Conservation (phyloP, 2,797 vertebrate genomes). For the Myoxocephalus aenaeus region DNA sequence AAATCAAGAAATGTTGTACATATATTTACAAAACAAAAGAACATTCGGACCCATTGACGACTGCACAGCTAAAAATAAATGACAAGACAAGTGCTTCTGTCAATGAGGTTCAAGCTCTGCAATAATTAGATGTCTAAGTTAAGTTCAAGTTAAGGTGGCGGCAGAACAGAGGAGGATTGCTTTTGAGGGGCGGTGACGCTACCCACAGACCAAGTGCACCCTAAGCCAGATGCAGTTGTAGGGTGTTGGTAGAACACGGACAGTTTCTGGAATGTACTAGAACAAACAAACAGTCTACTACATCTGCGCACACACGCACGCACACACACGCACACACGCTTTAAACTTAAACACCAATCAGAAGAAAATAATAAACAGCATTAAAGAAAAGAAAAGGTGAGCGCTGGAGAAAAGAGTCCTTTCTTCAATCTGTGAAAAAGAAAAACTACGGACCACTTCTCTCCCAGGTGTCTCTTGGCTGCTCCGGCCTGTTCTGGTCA, state of each 20-base stretch:
- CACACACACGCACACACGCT: too few species aligned
- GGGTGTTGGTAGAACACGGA: constrained; percentile 65
- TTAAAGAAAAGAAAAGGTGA: constrained; percentile 23
- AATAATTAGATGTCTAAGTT: constrained; percentile 57
- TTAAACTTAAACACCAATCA: constrained; percentile 66
- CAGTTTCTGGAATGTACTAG: constrained; percentile 89
- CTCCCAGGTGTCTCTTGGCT: constrained; percentile 61
- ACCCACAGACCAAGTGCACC: constrained; percentile 59
- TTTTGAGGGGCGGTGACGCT: constrained; percentile 55
- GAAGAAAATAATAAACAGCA: constrained; percentile 31
- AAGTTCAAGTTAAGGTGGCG: constrained; percentile 65
- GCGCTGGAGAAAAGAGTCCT: constrained; percentile 50
- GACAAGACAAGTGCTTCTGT: constrained; percentile 65
- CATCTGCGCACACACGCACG: too few species aligned
- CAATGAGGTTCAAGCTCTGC: constrained; percentile 68
- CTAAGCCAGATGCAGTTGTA: constrained; percentile 58
- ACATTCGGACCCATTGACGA: constrained; percentile 71
- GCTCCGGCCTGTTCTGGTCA: constrained; percentile 61
- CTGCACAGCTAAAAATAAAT: constrained; percentile 72
- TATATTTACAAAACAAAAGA: constrained; percentile 77
- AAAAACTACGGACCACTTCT: constrained; percentile 39
- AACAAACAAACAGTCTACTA: constrained; percentile 74
- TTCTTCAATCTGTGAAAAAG: constrained; percentile 63
- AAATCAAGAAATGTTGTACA: constrained; percentile 74
- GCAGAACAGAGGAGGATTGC: constrained; percentile 43